Conservation (phyloP, 2,888 invertebrate genomes). For the Tenthredo distinguenda region DNA sequence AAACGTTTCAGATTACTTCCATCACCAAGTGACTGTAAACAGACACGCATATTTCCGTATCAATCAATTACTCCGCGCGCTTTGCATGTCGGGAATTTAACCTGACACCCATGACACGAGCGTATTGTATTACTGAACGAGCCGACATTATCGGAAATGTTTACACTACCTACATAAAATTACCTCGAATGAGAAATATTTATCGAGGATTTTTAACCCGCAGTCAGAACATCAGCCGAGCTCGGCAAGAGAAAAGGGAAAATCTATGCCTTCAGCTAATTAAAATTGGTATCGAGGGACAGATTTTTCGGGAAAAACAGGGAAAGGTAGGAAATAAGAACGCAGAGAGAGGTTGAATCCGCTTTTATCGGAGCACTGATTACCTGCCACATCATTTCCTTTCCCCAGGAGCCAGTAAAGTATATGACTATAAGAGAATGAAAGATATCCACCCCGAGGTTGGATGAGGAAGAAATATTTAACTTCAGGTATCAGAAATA, state of each 20-base stretch:
- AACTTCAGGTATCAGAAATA: not conserved
- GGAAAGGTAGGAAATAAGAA: not conserved
- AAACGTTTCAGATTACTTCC: conserved; percentile 42
- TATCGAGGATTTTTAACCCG: not conserved
- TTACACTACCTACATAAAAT: not conserved
- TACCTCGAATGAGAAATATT: not conserved
- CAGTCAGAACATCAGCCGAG: not conserved
- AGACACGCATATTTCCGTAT: conserved; percentile 20
- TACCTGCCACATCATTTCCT: not conserved
- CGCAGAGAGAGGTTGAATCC: not conserved
- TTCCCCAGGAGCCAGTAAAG: not conserved
- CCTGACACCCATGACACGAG: conserved; percentile 14
- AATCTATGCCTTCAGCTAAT: not conserved
- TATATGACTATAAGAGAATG: not conserved
- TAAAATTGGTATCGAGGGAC: not conserved
- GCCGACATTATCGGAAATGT: conserved; percentile 12
- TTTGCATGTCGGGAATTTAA: conserved; percentile 19
- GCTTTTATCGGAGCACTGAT: not conserved
- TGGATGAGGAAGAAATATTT: not conserved
- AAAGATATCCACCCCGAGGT: not conserved
- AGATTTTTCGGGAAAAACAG: not conserved
- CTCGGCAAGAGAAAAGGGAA: not conserved
- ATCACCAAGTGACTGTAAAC: conserved; percentile 32
- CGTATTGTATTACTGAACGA: conserved; percentile 19
- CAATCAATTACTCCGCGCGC: conserved; percentile 28